Evolutionary conservation across 2,113 vertebrate genomes (phyloP).

Genomic region (Phocoena sinus): DNA sequence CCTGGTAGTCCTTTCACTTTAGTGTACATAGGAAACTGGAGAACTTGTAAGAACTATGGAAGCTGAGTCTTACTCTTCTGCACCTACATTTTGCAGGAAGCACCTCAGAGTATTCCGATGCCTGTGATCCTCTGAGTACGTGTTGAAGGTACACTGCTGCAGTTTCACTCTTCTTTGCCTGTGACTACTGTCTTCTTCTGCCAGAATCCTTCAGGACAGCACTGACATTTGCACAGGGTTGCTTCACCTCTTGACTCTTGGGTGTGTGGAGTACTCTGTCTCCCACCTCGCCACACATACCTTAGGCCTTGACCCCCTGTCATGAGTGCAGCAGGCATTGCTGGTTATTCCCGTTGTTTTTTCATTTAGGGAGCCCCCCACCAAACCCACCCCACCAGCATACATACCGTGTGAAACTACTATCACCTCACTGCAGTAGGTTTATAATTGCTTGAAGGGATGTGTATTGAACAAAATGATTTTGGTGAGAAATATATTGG

Average conservation of each 20-base stretch:
- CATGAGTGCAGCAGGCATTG: not conserved
- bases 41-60: not conserved
- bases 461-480: not conserved
- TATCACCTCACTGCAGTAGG: not conserved
- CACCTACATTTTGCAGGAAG: not conserved
- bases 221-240: not conserved
- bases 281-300: not conserved
- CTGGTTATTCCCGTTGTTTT: not conserved
- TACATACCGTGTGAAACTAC: not conserved
- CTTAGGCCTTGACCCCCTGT: not conserved
- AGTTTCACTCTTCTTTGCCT: not conserved
- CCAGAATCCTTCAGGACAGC: not conserved
- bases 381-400: no score
- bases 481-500: not conserved
- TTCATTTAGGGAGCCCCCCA: not conserved
- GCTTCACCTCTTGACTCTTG: not conserved
- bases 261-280: not conserved
- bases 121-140: not conserved
- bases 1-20: not conserved
- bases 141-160: not conserved
- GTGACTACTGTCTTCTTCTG: not conserved
- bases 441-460: not conserved
- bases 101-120: not conserved
- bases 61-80: not conserved
- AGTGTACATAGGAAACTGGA: not conserved